Conservation (phyloP, 64 coral and sea anemone species). For the Platygyra sinensis region DNA sequence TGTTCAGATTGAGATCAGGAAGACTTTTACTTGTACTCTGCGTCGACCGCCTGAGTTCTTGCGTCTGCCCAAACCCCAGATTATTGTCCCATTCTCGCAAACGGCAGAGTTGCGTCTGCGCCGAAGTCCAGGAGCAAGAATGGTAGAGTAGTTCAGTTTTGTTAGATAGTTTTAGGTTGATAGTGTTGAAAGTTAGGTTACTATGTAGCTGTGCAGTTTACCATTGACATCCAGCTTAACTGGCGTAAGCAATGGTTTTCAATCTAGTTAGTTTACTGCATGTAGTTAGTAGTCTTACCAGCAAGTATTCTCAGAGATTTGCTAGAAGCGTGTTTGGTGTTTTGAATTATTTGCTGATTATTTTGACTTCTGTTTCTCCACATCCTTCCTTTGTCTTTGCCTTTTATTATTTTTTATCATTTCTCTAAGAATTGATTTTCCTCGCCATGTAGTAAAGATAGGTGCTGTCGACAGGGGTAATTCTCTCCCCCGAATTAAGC, state of each 20-base stretch:
- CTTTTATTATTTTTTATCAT: too few relatives aligned
- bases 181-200: not conserved
- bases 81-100: constrained; percentile 33
- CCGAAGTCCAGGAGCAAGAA: constrained; percentile 35
- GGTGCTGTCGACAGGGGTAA: too few relatives aligned
- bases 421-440: too few relatives aligned
- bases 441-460: too few relatives aligned
- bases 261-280: not conserved
- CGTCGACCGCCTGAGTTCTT: constrained; percentile 21
- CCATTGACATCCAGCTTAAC: too few relatives aligned
- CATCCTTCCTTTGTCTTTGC: too few relatives aligned
- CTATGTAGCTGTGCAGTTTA: not conserved
- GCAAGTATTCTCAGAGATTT: too few relatives aligned
- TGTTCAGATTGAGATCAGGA: constrained; percentile 43
- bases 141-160: constrained; percentile 23
- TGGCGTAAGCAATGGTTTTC: not conserved
- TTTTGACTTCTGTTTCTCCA: too few relatives aligned
- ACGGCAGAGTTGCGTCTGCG: constrained; percentile 12
- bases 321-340: too few relatives aligned
- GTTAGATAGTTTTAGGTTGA: not conserved
- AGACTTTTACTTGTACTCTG: not conserved
- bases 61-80: constrained; percentile 28
- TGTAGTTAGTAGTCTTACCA: too few relatives aligned
- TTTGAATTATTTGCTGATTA: too few relatives aligned
- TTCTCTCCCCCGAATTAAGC: too few relatives aligned